A percentile compares a stretch with the other conserved stretches of the same genome.
Conservation (phyloP, 2,888 invertebrate species). For the Lepidochrysops patricia region DNA sequence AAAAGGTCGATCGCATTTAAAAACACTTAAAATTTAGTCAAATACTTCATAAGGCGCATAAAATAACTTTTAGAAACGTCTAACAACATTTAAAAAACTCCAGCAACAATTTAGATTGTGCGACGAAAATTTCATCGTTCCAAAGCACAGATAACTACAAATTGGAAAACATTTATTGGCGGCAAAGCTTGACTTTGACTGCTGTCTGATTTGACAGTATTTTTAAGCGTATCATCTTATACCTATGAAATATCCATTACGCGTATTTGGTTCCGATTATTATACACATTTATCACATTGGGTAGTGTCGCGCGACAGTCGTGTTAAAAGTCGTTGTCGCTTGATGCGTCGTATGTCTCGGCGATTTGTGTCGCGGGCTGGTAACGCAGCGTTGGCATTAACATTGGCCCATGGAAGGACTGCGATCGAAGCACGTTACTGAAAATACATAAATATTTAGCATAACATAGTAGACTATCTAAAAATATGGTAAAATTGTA, state of each 20-base stretch:
- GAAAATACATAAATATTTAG: slow-evolving; percentile 27
- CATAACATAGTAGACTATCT: neutral
- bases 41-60: slow-evolving; percentile 1
- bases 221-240: slow-evolving; percentile 11
- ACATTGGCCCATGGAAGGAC: slow-evolving; percentile 75
- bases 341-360: slow-evolving; percentile 63
- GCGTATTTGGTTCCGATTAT: slow-evolving; percentile 24
- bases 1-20: slow-evolving; percentile 24
- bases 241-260: slow-evolving; percentile 12
- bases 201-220: slow-evolving; percentile 23
- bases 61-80: neutral
- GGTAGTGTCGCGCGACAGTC: slow-evolving; percentile 28
- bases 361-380: slow-evolving; percentile 44
- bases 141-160: slow-evolving; percentile 12
- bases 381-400: slow-evolving; percentile 48
- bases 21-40: slow-evolving; percentile 11
- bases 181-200: slow-evolving; percentile 7
- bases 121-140: slow-evolving; percentile 40
- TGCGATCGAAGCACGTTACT: slow-evolving; percentile 76
- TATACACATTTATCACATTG: slow-evolving; percentile 39
- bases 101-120: slow-evolving; percentile 23
- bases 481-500: too few relatives aligned
- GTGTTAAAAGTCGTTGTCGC: slow-evolving; percentile 68
- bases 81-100: neutral
- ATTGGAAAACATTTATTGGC: slow-evolving; percentile 11